phyloP scores from a whole-genome alignment of 2,113 vertebrate species.

The Sciurus niger region DNA sequence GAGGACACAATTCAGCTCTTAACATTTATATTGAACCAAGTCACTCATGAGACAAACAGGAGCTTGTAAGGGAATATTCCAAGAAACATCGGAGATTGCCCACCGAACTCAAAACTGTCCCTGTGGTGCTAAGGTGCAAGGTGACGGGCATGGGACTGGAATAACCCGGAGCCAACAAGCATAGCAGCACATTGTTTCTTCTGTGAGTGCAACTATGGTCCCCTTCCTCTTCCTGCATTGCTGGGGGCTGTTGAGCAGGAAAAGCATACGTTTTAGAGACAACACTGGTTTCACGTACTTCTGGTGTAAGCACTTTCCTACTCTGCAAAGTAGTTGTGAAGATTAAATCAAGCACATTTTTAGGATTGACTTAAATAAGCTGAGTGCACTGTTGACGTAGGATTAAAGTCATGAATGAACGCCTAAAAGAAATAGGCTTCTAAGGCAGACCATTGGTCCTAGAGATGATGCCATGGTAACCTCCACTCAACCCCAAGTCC shows the following conservation, averaged over 20 bases:
- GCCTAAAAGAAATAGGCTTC: neutral
- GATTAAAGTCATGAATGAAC: neutral
- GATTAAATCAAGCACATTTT: neutral
- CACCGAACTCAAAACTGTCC: neutral
- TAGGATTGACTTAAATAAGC: neutral
- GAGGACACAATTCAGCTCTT: neutral
- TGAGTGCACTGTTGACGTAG: neutral
- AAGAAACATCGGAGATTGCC: neutral
- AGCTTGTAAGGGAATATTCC: neutral
- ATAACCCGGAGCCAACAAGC: too few species aligned
- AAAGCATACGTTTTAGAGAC: neutral
- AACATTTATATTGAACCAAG: neutral
- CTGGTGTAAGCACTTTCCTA: neutral
- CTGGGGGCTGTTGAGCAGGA: neutral
- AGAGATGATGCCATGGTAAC: neutral
- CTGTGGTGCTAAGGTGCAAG: neutral
- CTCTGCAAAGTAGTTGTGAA: neutral
- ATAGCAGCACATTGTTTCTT: neutral
- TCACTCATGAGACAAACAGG: neutral
- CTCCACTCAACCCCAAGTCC: neutral
- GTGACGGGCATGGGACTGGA: accelerated
- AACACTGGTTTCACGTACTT: neutral
- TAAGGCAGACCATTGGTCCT: neutral
- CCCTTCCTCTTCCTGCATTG: neutral
- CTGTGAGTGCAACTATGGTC: neutral